Evolutionary conservation across 2,113 vertebrate genomes (phyloP).

Genomic region (Calonectris borealis): DNA sequence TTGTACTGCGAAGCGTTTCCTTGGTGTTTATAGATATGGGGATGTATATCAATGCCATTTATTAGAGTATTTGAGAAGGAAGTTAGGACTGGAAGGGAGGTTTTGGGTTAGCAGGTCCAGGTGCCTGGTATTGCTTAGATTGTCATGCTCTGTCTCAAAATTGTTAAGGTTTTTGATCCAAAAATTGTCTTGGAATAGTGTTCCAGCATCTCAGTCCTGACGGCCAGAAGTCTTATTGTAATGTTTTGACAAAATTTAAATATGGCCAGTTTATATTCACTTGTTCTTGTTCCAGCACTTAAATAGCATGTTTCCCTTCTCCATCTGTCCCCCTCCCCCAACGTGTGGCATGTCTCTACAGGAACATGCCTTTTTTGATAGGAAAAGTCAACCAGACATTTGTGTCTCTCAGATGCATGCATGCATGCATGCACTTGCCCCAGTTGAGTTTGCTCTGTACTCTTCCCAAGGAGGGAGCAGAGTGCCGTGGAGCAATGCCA

Average conservation of each 20-base stretch:
- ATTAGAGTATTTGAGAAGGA: background rate
- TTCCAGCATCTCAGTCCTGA: background rate
- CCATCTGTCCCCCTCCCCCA: background rate
- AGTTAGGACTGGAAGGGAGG: background rate
- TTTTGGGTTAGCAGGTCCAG: background rate
- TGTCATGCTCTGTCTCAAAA: background rate
- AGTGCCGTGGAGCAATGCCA: accelerated
- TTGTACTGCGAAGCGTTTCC: background rate
- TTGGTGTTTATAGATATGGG: background rate
- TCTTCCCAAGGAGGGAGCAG: background rate
- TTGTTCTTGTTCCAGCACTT: background rate
- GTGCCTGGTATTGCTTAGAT: background rate
- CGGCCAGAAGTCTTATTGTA: background rate
- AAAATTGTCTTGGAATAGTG: background rate
- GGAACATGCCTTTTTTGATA: background rate
- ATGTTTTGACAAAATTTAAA: background rate
- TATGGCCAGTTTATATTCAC: background rate
- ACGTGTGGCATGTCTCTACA: background rate
- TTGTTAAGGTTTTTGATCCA: background rate
- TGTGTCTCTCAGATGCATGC: background rate
- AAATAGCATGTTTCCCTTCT: background rate
- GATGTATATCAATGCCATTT: background rate
- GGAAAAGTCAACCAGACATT: background rate
- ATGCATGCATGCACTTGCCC: background rate
- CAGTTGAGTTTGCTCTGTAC: background rate